Base-by-base conservation (phyloP, 2,797 vertebrate genomes). In the Coregonus sp. region DNA sequence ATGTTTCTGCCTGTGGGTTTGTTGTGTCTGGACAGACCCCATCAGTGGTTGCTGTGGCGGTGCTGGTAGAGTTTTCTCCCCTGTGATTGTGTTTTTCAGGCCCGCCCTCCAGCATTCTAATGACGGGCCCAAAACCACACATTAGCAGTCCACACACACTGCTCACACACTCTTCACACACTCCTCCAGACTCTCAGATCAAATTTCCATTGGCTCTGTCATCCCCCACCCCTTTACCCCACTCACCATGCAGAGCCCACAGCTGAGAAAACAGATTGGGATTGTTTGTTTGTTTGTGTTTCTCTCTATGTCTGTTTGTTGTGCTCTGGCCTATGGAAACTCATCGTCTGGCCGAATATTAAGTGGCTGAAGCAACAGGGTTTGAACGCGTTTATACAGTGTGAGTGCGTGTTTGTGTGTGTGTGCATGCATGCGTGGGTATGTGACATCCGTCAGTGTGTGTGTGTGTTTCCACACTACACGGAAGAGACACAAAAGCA, bases 201-300 rank as follows among this genome's bases (percentile, higher is more conserved):
- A 81, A 78, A 86, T 73, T 80, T 83, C 72, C 77, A 78, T 75
- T 79, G 75, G 56, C 84, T 77, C 61, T 84, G 75, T 80, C 78
- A 82, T 56, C 76, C 76, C 29, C 74, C 51, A 18, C 40, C 50
- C 69, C 61, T 25, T 73, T 65, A 47, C 33, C 75, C 16, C 18
- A 51, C 76, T 29, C 83, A 77, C 75, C 65, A 29, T 78, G 82
- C 84, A 69, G 81, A 70, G 70, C 81, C 84, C 89, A 83, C 90
- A 92, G 89, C 88, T 88, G 90, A 92, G 83, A 86, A 90, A 91
- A 93, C 92, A 91, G 91, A 92, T 91, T 90, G 88, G 75, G 68
- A 71, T 89, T 90, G 88, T 87, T 88, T 91, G 40, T 47, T 47
- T 47, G 87, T 86, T 89, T 82, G 80, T 79, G 80, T 86, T 84